Percentiles rank a stretch among this genome's conserved stretches.
These are phyloP conservation scores for Cryptotermes secundus DNA, from an alignment of 1,140 invertebrate species.

Conservation along the genomic window DNA sequence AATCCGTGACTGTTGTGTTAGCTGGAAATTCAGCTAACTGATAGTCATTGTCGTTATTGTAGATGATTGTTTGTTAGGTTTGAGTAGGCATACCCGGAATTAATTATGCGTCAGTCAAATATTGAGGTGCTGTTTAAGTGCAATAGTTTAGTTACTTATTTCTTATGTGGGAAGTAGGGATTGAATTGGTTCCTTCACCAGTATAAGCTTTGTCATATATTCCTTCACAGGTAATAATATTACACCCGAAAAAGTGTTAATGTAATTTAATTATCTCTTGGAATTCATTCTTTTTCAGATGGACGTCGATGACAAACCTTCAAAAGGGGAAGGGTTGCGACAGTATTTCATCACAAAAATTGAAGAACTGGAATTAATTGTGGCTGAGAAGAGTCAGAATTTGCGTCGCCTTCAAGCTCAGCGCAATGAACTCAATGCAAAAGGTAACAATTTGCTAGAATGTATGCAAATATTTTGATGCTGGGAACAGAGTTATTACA, in stretches of 20 bases:
- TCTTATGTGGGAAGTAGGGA: background rate
- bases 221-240: background rate
- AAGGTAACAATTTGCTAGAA: constrained; percentile 63
- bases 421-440: constrained; percentile 98
- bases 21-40: too few species aligned
- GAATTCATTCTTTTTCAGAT: constrained; percentile 61
- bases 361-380: constrained; percentile 91
- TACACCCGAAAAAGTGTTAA: too few species aligned
- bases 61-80: too few species aligned
- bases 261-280: background rate
- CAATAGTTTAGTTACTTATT: background rate
- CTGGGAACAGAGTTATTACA: too few species aligned
- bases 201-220: background rate
- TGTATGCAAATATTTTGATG: background rate
- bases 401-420: constrained; percentile 96
- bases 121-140: background rate
- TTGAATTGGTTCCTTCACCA: too few species aligned
- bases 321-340: constrained; percentile 86
- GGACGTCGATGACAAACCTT: constrained; percentile 76
- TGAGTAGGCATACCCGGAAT: too few species aligned
- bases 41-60: too few species aligned
- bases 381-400: constrained; percentile 98
- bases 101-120: background rate
- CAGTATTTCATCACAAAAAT: constrained; percentile 97
- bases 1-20: too few species aligned